A percentile compares a stretch with the other conserved stretches of the same genome.
Conservation (phyloP, 2,113 vertebrate species). For the Sinocyclocheilus rhinocerous region DNA sequence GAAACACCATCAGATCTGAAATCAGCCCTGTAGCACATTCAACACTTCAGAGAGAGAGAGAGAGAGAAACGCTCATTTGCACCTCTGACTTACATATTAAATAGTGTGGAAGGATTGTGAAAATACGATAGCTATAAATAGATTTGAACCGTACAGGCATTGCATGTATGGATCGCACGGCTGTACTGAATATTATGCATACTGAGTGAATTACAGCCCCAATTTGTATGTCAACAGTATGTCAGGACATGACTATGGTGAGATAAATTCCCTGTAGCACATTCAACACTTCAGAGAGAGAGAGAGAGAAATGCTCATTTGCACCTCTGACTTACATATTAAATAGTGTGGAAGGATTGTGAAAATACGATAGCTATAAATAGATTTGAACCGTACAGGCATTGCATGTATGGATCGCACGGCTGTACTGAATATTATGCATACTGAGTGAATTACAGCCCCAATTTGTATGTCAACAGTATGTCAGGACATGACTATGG, state of each 20-base stretch:
- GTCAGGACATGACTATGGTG: too few relatives aligned
- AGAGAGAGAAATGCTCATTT: slow-evolving; percentile 32
- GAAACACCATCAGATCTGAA: slow-evolving; percentile 29
- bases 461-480: too few relatives aligned
- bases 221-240: too few relatives aligned
- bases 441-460: not conserved
- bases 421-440: not conserved
- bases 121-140: not conserved
- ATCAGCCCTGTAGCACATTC: slow-evolving; percentile 1
- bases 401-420: not conserved
- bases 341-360: slow-evolving; percentile 27
- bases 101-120: slow-evolving; percentile 22
- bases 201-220: not conserved
- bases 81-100: slow-evolving; percentile 27
- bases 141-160: not conserved
- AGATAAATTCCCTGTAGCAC: slow-evolving; percentile 4
- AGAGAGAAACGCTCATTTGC: slow-evolving; percentile 29
- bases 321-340: slow-evolving; percentile 21
- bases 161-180: not conserved
- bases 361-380: not conserved
- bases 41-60: slow-evolving; percentile 26
- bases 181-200: slow-evolving; percentile 5
- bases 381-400: not conserved
- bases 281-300: slow-evolving; percentile 29
- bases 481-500: not conserved